These are phyloP conservation scores for Mesoclemmys tuberculata DNA, from an alignment of 2,113 vertebrate genomes.

Conservation along the genomic window DNA sequence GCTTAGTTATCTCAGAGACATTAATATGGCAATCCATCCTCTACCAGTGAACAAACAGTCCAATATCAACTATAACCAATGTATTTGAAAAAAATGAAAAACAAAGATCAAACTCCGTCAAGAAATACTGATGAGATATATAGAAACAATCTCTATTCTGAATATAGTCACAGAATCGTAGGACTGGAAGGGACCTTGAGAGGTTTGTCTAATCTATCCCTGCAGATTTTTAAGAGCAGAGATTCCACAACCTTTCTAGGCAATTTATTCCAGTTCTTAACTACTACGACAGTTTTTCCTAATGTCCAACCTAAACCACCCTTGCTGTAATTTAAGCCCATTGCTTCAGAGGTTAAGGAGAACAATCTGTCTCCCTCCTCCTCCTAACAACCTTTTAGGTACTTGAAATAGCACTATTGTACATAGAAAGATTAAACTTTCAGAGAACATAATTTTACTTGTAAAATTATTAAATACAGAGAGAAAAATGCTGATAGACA, in stretches of 20 bases:
- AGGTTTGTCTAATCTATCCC: too few species aligned
- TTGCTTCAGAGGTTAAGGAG: too few species aligned
- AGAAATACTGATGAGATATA: neutral
- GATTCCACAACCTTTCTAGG: too few species aligned
- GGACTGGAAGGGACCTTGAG: neutral
- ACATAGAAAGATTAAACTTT: neutral
- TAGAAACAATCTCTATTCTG: fast-evolving
- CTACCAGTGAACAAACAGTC: neutral
- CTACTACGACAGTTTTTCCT: too few species aligned
- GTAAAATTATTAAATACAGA: neutral
- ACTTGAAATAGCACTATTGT: neutral
- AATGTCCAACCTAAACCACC: too few species aligned
- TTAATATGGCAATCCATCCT: neutral
- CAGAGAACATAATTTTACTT: neutral
- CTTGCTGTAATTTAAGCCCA: too few species aligned
- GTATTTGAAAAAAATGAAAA: neutral
- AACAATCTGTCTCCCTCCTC: too few species aligned
- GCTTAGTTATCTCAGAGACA: neutral
- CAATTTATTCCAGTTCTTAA: too few species aligned
- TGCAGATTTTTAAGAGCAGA: too few species aligned
- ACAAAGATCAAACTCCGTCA: neutral
- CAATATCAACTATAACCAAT: neutral
- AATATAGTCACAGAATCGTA: neutral
- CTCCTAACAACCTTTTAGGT: too few species aligned
- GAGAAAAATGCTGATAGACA: neutral